A percentile compares a stretch with the other conserved stretches of the same genome.
These are phyloP conservation scores for Intellagama lesueurii DNA, from an alignment of 2,797 vertebrate genomes.

Conservation along the genomic window DNA sequence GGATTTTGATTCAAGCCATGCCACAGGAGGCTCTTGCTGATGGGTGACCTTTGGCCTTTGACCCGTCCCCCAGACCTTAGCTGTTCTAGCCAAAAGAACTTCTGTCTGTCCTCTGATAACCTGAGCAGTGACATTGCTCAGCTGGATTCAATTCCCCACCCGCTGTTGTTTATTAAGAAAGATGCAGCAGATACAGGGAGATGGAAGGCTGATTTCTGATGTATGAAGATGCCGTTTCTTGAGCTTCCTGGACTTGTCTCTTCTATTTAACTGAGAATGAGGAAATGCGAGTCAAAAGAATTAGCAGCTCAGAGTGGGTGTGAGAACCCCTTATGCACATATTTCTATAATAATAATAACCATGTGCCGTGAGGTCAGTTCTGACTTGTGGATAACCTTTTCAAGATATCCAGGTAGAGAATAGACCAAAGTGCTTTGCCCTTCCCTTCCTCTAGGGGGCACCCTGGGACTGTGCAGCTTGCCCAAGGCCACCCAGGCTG, in stretches of 20 bases:
- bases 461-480: too few relatives aligned
- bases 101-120: slow-evolving; percentile 78
- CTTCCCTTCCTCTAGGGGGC: too few relatives aligned
- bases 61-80: slow-evolving; percentile 64
- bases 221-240: neutral
- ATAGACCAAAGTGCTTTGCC: too few relatives aligned
- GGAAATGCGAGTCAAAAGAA: too few relatives aligned
- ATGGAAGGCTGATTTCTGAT: neutral
- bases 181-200: neutral
- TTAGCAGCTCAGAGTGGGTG: neutral
- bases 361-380: too few relatives aligned
- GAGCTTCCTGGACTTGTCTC: neutral
- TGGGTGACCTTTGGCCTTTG: slow-evolving; percentile 78
- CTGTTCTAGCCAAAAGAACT: slow-evolving; percentile 75
- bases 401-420: too few relatives aligned
- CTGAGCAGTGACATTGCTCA: slow-evolving; percentile 60
- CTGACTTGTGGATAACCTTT: too few relatives aligned
- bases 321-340: neutral
- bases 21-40: slow-evolving; percentile 64
- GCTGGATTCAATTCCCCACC: slow-evolving; percentile 51
- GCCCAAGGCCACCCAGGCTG: too few relatives aligned
- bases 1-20: slow-evolving; percentile 77
- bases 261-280: too few relatives aligned
- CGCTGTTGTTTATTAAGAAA: slow-evolving; percentile 61
- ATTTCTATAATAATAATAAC: too few relatives aligned